A percentile compares a stretch with the other conserved stretches of the same genome.
Conservation (phyloP, 2,113 vertebrate genomes). For the Dromaius novaehollandiae region DNA sequence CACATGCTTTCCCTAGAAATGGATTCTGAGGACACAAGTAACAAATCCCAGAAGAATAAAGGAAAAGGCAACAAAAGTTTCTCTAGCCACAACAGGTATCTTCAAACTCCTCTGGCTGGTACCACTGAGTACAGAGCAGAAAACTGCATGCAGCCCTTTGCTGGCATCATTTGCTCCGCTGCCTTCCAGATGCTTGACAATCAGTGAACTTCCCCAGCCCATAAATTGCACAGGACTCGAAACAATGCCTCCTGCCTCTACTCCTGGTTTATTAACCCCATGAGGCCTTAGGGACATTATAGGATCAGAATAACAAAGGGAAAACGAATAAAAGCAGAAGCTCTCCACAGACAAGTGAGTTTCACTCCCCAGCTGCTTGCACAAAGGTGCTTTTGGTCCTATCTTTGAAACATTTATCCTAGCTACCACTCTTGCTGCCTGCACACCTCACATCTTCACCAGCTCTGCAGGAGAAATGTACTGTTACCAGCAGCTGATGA, state of each 20-base stretch:
- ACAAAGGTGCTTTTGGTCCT: neutral
- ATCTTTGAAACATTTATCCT: neutral
- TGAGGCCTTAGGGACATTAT: neutral
- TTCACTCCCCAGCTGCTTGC: neutral
- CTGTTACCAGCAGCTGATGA: neutral
- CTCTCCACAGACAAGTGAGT: neutral
- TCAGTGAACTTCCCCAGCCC: neutral
- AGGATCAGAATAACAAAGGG: neutral
- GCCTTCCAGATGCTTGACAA: neutral
- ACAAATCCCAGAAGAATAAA: neutral
- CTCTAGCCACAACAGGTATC: neutral
- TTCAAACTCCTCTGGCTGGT: neutral
- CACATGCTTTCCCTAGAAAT: neutral
- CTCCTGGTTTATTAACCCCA: conserved; percentile 41
- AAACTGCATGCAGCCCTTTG: neutral
- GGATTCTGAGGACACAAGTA: neutral
- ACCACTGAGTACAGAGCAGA: neutral
- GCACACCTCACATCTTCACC: neutral
- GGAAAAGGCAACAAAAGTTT: neutral
- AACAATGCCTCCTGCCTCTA: conserved; percentile 20
- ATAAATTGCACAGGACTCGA: neutral
- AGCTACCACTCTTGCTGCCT: neutral
- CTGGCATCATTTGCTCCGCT: neutral
- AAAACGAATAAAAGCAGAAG: conserved; percentile 20
- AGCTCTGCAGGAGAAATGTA: neutral